These are phyloP conservation scores for Cebus imitator DNA, from an alignment of 2,113 vertebrate genomes.

Conservation along the genomic window DNA sequence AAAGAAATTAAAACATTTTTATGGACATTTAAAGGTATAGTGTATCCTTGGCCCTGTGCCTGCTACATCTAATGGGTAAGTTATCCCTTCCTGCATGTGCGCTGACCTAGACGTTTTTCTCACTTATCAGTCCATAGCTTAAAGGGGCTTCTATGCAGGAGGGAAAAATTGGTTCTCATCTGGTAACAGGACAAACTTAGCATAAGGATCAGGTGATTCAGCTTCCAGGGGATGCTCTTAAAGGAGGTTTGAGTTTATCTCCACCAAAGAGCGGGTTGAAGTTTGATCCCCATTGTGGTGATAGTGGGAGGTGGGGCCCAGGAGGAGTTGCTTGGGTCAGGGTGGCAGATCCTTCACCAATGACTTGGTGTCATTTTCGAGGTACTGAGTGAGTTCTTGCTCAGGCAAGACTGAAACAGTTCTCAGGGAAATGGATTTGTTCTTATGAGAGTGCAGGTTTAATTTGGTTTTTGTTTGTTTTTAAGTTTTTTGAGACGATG, in stretches of 20 bases:
- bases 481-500: no score
- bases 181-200: not conserved
- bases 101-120: not conserved
- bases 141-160: not conserved
- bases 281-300: not conserved
- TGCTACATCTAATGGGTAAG: not conserved
- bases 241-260: not conserved
- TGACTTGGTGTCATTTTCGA: not conserved
- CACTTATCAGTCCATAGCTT: not conserved
- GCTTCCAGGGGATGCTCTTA: not conserved
- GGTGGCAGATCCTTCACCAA: not conserved
- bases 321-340: not conserved
- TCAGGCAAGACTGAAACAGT: not conserved
- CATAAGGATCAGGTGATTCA: not conserved
- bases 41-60: not conserved
- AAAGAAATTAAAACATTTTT: conserved; percentile 24
- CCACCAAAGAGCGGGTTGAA: not conserved
- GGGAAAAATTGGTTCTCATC: not conserved
- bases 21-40: not conserved
- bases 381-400: not conserved
- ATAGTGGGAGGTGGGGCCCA: not conserved
- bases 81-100: not conserved
- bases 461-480: no score
- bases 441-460: not conserved
- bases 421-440: not conserved